Conservation (phyloP, 2,888 invertebrate species). For the Monochamus alternatus region DNA sequence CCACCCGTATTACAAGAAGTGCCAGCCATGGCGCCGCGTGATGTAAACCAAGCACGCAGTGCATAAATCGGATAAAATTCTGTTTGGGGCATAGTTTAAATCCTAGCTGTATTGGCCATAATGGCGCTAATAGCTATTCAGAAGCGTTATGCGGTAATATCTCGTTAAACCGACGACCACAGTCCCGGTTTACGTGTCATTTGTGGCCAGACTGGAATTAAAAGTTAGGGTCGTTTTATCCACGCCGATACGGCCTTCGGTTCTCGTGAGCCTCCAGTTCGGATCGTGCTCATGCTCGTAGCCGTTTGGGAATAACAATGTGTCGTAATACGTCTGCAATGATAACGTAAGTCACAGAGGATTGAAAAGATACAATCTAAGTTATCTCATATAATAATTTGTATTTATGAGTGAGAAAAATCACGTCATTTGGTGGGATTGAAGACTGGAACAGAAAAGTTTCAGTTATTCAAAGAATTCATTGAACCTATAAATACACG, state of each 20-base stretch:
- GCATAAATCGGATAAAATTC: conserved; percentile 52
- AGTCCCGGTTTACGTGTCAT: conserved; percentile 69
- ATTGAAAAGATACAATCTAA: no score
- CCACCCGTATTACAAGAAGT: conserved; percentile 17
- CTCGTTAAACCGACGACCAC: conserved; percentile 69
- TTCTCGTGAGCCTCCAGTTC: conserved; percentile 24
- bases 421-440: no score
- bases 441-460: no score
- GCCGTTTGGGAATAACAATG: not conserved
- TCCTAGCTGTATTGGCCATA: conserved; percentile 65
- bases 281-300: conserved; percentile 29
- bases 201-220: conserved; percentile 69
- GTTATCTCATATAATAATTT: no score
- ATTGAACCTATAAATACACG: no score
- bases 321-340: not conserved
- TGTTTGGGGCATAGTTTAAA: conserved; percentile 55
- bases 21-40: not conserved
- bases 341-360: no score
- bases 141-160: conserved; percentile 69
- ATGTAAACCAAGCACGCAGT: conserved; percentile 39
- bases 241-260: conserved; percentile 46
- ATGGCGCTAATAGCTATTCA: conserved; percentile 69
- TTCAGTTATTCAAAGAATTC: no score
- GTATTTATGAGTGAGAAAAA: no score
- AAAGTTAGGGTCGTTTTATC: conserved; percentile 68